Percentiles rank a stretch among this genome's conserved stretches.
Conservation (phyloP, 2,113 vertebrate genomes). For the Notiomystis cincta region DNA sequence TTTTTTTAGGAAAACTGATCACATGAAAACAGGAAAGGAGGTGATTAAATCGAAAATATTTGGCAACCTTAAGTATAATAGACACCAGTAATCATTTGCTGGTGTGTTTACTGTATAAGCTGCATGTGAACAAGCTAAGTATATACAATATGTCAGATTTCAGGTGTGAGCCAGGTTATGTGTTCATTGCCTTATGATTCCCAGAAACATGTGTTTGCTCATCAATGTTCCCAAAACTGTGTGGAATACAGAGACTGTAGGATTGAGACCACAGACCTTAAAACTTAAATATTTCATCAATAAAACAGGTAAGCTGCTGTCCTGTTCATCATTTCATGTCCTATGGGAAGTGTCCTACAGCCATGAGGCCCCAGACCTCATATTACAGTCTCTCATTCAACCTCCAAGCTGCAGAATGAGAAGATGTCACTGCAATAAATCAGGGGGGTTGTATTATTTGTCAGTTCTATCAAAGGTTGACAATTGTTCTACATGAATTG, state of each 20-base stretch:
- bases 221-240: neutral
- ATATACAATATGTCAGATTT: neutral
- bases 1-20: slow-evolving; percentile 9
- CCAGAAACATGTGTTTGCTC: neutral
- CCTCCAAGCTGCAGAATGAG: neutral
- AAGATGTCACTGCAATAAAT: neutral
- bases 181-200: neutral
- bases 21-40: slow-evolving; percentile 17
- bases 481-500: neutral
- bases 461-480: neutral
- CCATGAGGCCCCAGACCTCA: neutral
- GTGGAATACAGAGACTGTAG: neutral
- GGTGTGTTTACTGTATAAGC: neutral
- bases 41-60: neutral
- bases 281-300: neutral
- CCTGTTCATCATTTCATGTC: neutral
- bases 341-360: neutral
- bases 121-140: neutral
- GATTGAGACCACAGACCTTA: neutral
- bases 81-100: neutral
- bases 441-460: neutral
- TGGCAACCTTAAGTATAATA: neutral
- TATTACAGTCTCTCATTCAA: neutral
- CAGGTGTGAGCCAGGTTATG: neutral
- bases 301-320: neutral